Base-by-base conservation (phyloP, 2,888 invertebrate genomes). In the Oscheius sp. region DNA sequence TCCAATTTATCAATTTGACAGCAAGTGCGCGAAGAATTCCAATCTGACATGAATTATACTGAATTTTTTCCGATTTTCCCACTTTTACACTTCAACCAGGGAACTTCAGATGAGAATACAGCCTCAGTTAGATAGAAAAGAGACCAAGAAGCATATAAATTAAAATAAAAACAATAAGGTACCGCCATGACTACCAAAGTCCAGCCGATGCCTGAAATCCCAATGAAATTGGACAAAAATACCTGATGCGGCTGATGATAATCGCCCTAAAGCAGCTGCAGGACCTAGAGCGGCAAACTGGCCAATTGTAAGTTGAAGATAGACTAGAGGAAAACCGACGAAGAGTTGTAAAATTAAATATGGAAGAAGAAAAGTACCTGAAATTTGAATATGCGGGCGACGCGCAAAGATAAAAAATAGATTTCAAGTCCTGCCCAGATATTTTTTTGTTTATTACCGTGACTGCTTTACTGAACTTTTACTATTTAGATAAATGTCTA, bases 251-350 rank as follows among this genome's bases (percentile, higher is more conserved):
- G 82, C 73, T 14, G 83, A 83, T 80, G 85, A 84, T 72, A 84
- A 70, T 66, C 80, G 78, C 67, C 71, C 73, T 61, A 83, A 80
- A 1, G 82, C 83, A 6, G 76, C 81, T 33, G 73, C 75, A 8
- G 80, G 78, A 0, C 82, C 75, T 22, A 80, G 68, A 5, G 83
- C 83, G 2, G 83, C 77, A 64, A 80, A 85, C 67, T 85, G 85
- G 30, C 85, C 84, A 24, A 85, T 73, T 30, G 75, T 73, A 24
- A 84, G 68, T 50, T 85, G 84, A 30, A 85, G 73, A 57, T 77
- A 84, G 12, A 83, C 83, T 17, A 85, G 63, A 2, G 85, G 85
- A n/a, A 85, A 69, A 14, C 85, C 85, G 54, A 85, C 82, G 26
- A 84, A 71, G 33, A 77, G 65, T 30, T 85, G 70, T 9, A 71